phyloP scores from a whole-genome alignment of 2,113 vertebrate genomes.

The Columba livia region DNA sequence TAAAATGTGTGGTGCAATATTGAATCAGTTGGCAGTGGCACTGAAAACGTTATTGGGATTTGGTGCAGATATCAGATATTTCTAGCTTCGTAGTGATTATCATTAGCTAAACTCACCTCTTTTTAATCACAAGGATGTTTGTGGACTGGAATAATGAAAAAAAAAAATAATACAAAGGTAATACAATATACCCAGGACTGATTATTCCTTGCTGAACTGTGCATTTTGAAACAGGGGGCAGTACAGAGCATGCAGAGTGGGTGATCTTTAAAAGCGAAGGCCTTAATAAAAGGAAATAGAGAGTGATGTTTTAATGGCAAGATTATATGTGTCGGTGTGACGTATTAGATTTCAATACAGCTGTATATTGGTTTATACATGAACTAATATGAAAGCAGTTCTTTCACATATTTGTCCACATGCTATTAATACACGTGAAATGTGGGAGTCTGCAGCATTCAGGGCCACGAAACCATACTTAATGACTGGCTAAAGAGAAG shows the following conservation, averaged over 20 bases:
- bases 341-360: not conserved
- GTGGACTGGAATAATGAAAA: not conserved
- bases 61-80: not conserved
- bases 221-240: not conserved
- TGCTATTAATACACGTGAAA: accelerated
- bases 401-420: not conserved
- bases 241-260: not conserved
- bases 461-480: not conserved
- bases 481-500: not conserved
- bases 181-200: not conserved
- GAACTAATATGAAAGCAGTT: not conserved
- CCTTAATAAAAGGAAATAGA: not conserved
- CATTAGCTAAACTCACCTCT: not conserved
- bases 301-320: not conserved
- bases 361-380: constrained; percentile 20
- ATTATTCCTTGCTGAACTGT: not conserved
- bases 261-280: not conserved
- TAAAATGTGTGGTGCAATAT: not conserved
- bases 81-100: not conserved
- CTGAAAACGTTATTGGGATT: not conserved
- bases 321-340: not conserved
- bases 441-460: not conserved
- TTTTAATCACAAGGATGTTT: not conserved
- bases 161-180: not conserved
- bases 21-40: not conserved